Evolutionary conservation across 2,113 vertebrate genomes (phyloP).

Genomic region (Thinocorus orbignyianus): DNA sequence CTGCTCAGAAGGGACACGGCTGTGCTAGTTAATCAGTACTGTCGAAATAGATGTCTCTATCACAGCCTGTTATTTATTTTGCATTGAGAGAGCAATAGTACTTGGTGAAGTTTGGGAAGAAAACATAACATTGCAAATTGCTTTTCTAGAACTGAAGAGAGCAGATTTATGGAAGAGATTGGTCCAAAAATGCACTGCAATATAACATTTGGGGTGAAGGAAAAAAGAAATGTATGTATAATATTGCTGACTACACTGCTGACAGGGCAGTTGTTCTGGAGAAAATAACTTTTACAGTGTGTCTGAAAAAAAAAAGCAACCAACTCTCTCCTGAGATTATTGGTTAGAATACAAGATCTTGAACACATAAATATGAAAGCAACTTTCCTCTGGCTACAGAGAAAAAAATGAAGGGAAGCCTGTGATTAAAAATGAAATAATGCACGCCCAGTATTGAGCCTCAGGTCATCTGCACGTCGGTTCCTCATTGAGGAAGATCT

Average conservation of each 20-base stretch:
- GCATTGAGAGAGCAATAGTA: not conserved
- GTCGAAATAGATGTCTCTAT: conserved; percentile 48
- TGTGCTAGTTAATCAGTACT: conserved; percentile 48
- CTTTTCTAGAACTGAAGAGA: conserved; percentile 37
- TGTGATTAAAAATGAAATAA: conserved; percentile 9
- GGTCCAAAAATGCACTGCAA: conserved; percentile 28
- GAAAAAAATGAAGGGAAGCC: not conserved
- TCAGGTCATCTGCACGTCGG: not conserved
- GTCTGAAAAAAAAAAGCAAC: not conserved
- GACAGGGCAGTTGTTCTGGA: conserved; percentile 37
- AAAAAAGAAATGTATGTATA: not conserved
- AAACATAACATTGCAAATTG: conserved; percentile 32
- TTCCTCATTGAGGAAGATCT: not conserved
- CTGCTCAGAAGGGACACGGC: not conserved
- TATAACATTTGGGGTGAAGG: conserved; percentile 9
- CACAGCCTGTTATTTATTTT: conserved; percentile 43
- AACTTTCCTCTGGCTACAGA: not conserved
- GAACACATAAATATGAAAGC: not conserved
- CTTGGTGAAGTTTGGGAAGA: not conserved
- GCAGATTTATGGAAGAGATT: conserved; percentile 36
- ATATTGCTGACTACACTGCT: conserved; percentile 45
- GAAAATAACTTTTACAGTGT: conserved; percentile 19
- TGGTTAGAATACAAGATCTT: not conserved
- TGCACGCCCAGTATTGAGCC: not conserved
- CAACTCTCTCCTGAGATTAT: not conserved